A percentile compares a stretch with the other conserved stretches of the same genome.
phyloP scores from a whole-genome alignment of 1,140 invertebrate genomes.

The Drosophila suzukii region DNA sequence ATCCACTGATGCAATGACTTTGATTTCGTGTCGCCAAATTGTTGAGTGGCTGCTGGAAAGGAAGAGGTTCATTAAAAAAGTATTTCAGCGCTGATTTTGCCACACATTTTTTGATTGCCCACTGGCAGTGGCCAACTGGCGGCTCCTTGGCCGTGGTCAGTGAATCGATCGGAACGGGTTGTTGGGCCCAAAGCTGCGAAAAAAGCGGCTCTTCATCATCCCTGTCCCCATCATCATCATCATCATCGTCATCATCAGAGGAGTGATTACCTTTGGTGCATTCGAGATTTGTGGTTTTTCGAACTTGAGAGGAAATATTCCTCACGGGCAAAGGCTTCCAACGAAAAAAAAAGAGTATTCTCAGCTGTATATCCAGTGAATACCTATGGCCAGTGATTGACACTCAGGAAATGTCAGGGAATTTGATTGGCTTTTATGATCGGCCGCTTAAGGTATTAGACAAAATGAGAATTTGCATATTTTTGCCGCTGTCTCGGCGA shows the following conservation, averaged over 20 bases:
- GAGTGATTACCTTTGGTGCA: slow-evolving; percentile 57
- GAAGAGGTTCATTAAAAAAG: slow-evolving; percentile 82
- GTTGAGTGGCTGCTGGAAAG: slow-evolving; percentile 46
- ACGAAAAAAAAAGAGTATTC: not conserved
- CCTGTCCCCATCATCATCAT: slow-evolving; percentile 17
- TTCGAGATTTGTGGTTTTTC: slow-evolving; percentile 54
- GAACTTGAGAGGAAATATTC: slow-evolving; percentile 34
- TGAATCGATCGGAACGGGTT: slow-evolving; percentile 70
- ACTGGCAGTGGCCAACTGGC: slow-evolving; percentile 24
- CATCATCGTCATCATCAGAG: slow-evolving; percentile 26
- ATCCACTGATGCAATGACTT: slow-evolving; percentile 65
- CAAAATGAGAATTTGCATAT: slow-evolving; percentile 72
- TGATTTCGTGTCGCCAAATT: slow-evolving; percentile 81
- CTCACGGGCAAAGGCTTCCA: slow-evolving; percentile 4
- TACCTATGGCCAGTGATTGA: slow-evolving; percentile 71
- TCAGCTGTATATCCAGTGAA: slow-evolving; percentile 25
- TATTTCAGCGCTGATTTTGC: slow-evolving; percentile 77
- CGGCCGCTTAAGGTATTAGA: slow-evolving; percentile 68
- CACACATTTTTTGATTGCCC: slow-evolving; percentile 80
- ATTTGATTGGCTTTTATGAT: slow-evolving; percentile 77
- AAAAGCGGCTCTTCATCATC: slow-evolving; percentile 51
- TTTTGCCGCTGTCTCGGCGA: slow-evolving; percentile 53
- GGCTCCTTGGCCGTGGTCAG: slow-evolving; percentile 54
- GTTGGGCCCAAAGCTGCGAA: slow-evolving; percentile 34
- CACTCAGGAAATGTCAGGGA: slow-evolving; percentile 79